phyloP scores from a whole-genome alignment of 2,888 invertebrate species.

The Trachelus troglodyta region DNA sequence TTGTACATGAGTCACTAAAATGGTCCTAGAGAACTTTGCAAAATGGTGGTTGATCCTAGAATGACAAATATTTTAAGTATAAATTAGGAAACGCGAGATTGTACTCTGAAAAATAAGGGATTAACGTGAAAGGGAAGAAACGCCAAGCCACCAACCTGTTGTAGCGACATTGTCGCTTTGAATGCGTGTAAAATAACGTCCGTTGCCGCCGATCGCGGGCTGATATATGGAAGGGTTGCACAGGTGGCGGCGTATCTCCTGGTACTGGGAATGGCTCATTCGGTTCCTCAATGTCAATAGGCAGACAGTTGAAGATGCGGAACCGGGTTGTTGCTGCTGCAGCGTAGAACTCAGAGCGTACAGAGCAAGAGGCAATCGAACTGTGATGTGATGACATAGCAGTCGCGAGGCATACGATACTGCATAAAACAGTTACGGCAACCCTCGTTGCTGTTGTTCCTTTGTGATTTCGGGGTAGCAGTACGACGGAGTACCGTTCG shows the following conservation, averaged over 20 bases:
- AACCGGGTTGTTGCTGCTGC: no score
- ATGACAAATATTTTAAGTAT: slow-evolving; percentile 12
- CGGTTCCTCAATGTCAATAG: background rate
- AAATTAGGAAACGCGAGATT: slow-evolving; percentile 1
- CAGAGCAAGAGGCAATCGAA: no score
- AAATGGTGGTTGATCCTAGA: slow-evolving; percentile 8
- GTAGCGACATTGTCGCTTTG: slow-evolving; percentile 47
- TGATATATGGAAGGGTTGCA: slow-evolving; percentile 11
- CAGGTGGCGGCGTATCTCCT: slow-evolving; percentile 33
- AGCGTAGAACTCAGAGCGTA: no score
- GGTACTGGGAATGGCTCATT: slow-evolving; percentile 14
- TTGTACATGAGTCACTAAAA: no score
- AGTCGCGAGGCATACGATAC: no score
- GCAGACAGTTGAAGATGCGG: no score
- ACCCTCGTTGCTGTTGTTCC: no score
- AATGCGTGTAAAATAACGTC: slow-evolving; percentile 33
- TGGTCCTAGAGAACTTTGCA: no score
- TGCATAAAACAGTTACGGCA: no score
- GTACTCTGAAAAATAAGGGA: slow-evolving; percentile 20
- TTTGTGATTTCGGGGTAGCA: no score
- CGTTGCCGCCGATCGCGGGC: slow-evolving; percentile 34
- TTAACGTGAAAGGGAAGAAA: slow-evolving; percentile 41
- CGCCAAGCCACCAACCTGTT: slow-evolving; percentile 57
- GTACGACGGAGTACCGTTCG: no score
- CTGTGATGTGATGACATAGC: no score